Base-by-base conservation (phyloP, 2,888 invertebrate species). In the Scelioninae gen. 1 region DNA sequence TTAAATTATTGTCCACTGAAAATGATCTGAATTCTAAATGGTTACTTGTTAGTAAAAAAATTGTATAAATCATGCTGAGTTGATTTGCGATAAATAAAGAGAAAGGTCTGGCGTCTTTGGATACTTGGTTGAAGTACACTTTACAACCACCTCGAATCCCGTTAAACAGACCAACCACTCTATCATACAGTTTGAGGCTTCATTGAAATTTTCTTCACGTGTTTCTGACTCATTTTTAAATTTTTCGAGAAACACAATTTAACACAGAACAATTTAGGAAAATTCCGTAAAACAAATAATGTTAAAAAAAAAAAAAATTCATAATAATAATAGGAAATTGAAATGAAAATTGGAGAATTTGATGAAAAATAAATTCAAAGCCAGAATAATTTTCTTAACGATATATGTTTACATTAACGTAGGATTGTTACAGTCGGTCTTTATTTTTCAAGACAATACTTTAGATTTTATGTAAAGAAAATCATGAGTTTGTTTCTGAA, bases 151-250 rank as follows among this genome's bases (percentile, higher is more conserved):
- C 23, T 11, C 47, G 47, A 45, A 62, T 47, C 62, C 32, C 34
- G 62, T 62, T 45, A 32, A 62, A 62, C 47, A 31, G 47, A 31
- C 62, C 45, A 47, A 11, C 45, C 23, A 45, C 31, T 62, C 62
- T 32, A 62, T 62, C 62, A 45, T 62, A 56, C 56, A 13, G 47
- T 29, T 62, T 45, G 47, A 62, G 47, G 11, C 47, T 5, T 32
- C 47, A 15, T 62, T 62, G 32, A 62, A 62, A 62, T 62, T 62
- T 62, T 62, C 62, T 62, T 62, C 62, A 47, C 47, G 32, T 47
- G 31, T 40, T 13, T 11, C 15, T 32, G 47, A 62, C 62, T 31
- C 45, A 62, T 62, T 62, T 47, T 10, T n/a, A n/a, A n/a, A n/a
- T n/a, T n/a, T n/a, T n/a, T n/a, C n/a, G n/a, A n/a, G n/a, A n/a